Base-by-base conservation (phyloP, 2,888 invertebrate genomes). In the Drosophila ochracea region DNA sequence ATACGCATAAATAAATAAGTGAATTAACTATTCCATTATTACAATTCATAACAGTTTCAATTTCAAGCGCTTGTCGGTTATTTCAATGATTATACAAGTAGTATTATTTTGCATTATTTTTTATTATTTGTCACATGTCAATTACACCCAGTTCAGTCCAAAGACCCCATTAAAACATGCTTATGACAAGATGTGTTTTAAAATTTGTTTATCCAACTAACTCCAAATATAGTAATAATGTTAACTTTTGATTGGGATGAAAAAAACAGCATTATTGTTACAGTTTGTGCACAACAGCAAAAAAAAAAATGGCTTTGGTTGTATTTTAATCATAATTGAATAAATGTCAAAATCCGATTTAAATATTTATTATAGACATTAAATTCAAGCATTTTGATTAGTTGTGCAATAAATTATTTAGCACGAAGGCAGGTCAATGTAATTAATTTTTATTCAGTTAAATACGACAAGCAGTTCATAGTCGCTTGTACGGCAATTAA, bases 51-150 rank as follows among this genome's bases (percentile, higher is more conserved):
- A 37, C 68, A 72, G 82, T 82, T 72, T 84, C 84, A 87, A 80
- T 84, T 84, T 72, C 73, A 52, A 63, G 50, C 71, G 82, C 82
- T 82, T 84, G 87, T 82, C 80, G 63, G 66, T 80, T 82, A 73
- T 78, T 80, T 72, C 58, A 76, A 72, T 67, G 41, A 39, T 55
- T 71, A 10, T n/a, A 11, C 21, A 7, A 21, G 21, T 19, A 30
- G 21, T 30, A 33, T 57, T 41, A 47, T 13, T 37, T 54, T 6
- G 30, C 10, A 28, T 50, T 19, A 50, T 61, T 59, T 52, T 60
- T 57, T 39, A 37, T 39, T n/a, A 19, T 13, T 57, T 39, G 16
- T 16, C 25, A 25, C 47, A 28, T 47, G 21, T 25, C 25, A 47
- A 47, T 47, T 47, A 25, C 25, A 16, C 25, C 16, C 25, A 9